Evolutionary conservation across 2,113 vertebrate species (phyloP).

Genomic region (Pollimyrus isidori): DNA sequence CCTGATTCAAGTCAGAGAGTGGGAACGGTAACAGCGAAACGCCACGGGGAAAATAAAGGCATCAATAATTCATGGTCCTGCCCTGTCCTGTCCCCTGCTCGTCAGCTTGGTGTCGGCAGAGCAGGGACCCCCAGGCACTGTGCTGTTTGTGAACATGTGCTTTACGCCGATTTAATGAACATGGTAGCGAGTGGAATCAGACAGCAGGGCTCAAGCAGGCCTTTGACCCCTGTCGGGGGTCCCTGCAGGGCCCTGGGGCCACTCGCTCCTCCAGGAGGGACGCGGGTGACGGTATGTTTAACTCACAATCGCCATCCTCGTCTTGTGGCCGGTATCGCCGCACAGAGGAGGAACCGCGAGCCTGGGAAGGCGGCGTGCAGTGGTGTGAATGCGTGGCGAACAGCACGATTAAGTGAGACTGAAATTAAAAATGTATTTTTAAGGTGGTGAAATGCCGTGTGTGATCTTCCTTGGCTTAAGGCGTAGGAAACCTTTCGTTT

Average conservation of each 20-base stretch:
- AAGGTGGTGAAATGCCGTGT: background rate
- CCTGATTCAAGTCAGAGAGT: background rate
- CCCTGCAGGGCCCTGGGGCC: background rate
- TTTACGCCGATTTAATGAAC: background rate
- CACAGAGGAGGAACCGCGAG: background rate
- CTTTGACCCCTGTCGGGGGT: background rate
- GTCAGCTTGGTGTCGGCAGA: background rate
- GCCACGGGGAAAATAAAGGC: background rate
- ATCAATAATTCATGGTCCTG: slow-evolving; percentile 19
- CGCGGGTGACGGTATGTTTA: background rate
- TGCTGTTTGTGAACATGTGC: background rate
- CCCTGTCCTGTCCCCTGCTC: background rate
- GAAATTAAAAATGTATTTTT: background rate
- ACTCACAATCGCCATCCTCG: background rate
- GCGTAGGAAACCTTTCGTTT: background rate
- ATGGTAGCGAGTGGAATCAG: background rate
- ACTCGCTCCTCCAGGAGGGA: background rate
- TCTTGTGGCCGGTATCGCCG: background rate
- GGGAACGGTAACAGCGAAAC: background rate
- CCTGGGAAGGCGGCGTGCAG: background rate
- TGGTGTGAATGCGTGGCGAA: background rate
- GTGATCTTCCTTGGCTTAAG: background rate
- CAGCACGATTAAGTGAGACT: background rate
- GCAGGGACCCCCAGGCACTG: background rate
- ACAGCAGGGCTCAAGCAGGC: background rate